These are phyloP conservation scores for Netelia inedita DNA, from an alignment of 2,888 invertebrate species.

Conservation along the genomic window DNA sequence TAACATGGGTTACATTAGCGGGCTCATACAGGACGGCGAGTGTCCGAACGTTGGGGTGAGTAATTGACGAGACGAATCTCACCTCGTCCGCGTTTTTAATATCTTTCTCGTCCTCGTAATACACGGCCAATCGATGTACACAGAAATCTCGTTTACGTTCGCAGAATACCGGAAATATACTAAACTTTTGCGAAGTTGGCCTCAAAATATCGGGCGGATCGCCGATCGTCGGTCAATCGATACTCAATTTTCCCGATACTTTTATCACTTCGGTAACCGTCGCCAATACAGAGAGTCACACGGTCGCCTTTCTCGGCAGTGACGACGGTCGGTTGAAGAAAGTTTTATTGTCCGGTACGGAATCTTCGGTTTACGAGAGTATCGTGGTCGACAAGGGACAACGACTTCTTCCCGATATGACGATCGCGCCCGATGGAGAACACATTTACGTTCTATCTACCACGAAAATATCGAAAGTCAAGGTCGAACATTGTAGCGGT, in stretches of 20 bases:
- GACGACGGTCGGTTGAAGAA: conserved; percentile 94
- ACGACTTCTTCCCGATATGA: conserved; percentile 94
- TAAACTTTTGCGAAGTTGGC: conserved; percentile 96
- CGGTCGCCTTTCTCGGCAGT: conserved; percentile 97
- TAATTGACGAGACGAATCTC: conserved; percentile 71
- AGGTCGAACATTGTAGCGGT: conserved; percentile 94
- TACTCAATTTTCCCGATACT: conserved; percentile 92
- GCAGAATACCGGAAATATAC: conserved; percentile 94
- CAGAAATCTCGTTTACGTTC: conserved; percentile 71
- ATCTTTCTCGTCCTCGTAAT: background rate
- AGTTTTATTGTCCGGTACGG: conserved; percentile 90
- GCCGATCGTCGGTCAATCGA: conserved; percentile 92
- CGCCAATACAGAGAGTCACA: conserved; percentile 95
- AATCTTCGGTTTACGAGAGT: conserved; percentile 94
- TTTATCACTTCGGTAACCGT: conserved; percentile 94
- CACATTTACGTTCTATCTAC: conserved; percentile 94
- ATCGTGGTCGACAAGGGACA: conserved; percentile 93
- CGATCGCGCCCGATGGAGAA: conserved; percentile 93
- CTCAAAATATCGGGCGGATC: conserved; percentile 96
- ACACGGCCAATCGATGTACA: conserved; percentile 52
- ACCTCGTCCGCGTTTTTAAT: conserved; percentile 22
- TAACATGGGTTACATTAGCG: conserved; percentile 96
- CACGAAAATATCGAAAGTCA: conserved; percentile 91
- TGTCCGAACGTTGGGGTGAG: conserved; percentile 94
- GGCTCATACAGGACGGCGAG: conserved; percentile 95